A percentile compares a stretch with the other conserved stretches of the same genome.
Conservation (phyloP, 2,797 vertebrate genomes). For the Esox masquinongy region DNA sequence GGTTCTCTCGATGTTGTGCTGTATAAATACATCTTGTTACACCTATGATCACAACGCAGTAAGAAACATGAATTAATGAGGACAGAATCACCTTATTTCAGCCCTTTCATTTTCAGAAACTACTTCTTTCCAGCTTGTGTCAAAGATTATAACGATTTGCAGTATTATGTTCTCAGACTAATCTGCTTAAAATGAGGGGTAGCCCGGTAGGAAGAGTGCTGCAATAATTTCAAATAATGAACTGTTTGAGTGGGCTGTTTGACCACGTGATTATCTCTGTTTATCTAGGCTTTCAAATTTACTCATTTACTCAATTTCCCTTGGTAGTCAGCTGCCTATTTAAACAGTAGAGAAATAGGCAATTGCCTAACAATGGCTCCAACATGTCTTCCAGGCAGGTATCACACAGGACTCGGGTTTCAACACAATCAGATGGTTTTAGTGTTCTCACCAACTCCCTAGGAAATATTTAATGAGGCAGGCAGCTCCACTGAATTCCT, state of each 20-base stretch:
- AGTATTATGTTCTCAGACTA: conserved; percentile 40
- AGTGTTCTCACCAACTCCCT: too few species aligned
- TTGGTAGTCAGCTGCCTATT: not conserved
- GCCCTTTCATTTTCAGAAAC: conserved; percentile 2
- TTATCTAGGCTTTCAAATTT: not conserved
- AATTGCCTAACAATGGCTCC: not conserved
- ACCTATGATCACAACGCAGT: not conserved
- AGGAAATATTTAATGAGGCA: too few species aligned
- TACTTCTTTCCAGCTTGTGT: conserved; percentile 7
- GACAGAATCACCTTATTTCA: conserved; percentile 8
- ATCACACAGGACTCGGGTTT: not conserved
- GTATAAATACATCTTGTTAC: not conserved
- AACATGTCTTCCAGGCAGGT: not conserved
- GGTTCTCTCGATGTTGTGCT: not conserved
- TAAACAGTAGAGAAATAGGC: not conserved
- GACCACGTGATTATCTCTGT: not conserved
- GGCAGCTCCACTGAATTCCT: not conserved
- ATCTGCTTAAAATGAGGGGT: conserved; percentile 29
- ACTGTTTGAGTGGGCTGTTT: not conserved
- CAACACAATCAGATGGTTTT: too few species aligned
- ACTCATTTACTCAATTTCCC: not conserved
- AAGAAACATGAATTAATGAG: not conserved
- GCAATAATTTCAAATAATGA: not conserved
- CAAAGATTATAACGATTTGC: conserved; percentile 24
- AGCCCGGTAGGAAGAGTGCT: conserved; percentile 21